These are phyloP conservation scores for Calidris pugnax DNA, from an alignment of 2,113 vertebrate species.

Conservation along the genomic window DNA sequence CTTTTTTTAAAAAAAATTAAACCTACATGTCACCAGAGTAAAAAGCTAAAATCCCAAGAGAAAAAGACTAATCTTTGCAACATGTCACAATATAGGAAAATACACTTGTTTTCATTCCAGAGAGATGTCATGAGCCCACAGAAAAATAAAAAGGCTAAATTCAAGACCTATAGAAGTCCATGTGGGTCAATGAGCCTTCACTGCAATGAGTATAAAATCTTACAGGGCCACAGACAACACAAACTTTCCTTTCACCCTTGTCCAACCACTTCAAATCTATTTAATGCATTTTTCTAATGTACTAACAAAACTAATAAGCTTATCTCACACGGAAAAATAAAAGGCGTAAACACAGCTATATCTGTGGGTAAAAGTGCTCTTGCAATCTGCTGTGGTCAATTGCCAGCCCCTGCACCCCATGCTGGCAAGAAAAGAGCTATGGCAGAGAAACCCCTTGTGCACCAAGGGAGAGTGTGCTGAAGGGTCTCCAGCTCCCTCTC, in stretches of 20 bases:
- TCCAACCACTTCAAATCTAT: not conserved
- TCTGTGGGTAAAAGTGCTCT: not conserved
- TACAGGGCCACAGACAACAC: not conserved
- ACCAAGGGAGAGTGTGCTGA: not conserved
- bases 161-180: not conserved
- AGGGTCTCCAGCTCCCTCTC: slow-evolving; percentile 17
- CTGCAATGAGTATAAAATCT: not conserved
- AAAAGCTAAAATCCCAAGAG: not conserved
- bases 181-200: not conserved
- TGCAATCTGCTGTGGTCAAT: not conserved
- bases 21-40: not conserved
- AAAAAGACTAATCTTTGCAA: not conserved
- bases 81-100: not conserved
- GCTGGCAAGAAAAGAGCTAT: slow-evolving; percentile 1
- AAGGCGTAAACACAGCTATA: not conserved
- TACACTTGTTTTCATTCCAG: not conserved
- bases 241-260: not conserved
- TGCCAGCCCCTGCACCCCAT: slow-evolving; percentile 4
- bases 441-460: not conserved
- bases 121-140: not conserved
- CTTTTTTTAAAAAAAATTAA: not conserved
- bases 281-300: not conserved
- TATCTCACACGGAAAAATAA: slow-evolving; percentile 2
- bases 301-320: not conserved
- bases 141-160: not conserved